A percentile compares a stretch with the other conserved stretches of the same genome.
These are phyloP conservation scores for Cricetomys ansorgei DNA, from an alignment of 2,113 vertebrate genomes.

Conservation along the genomic window DNA sequence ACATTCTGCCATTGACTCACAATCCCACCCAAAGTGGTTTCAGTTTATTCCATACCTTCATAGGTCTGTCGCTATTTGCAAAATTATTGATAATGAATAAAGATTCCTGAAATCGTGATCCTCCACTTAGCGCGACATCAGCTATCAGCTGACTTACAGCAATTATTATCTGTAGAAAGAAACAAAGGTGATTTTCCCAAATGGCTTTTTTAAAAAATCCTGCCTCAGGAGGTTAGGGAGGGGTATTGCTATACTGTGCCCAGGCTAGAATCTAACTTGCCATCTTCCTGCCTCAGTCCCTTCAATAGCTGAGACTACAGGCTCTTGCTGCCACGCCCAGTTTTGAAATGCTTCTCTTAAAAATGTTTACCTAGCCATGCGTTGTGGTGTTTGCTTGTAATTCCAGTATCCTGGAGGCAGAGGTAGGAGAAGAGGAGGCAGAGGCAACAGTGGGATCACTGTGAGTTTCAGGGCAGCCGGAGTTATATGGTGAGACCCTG, in stretches of 20 bases:
- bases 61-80: constrained; percentile 97
- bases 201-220: constrained; percentile 24
- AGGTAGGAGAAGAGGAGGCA: neutral
- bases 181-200: constrained; percentile 43
- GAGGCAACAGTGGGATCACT: neutral
- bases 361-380: neutral
- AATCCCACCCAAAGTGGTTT: neutral
- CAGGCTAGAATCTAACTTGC: neutral
- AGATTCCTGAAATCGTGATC: constrained; percentile 97
- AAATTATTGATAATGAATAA: constrained; percentile 99
- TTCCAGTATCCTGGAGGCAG: neutral
- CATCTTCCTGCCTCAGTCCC: neutral
- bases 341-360: neutral
- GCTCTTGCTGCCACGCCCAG: neutral
- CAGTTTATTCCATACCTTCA: constrained; percentile 92
- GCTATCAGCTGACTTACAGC: constrained; percentile 98
- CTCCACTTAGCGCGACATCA: constrained; percentile 95
- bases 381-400: neutral
- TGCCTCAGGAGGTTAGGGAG: neutral
- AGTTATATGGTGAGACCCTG: neutral
- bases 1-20: neutral
- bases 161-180: constrained; percentile 94
- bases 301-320: neutral
- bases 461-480: neutral
- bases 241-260: neutral